Evolutionary conservation across 2,797 vertebrate genomes (phyloP), one percentile per base, ranked within the genome.

Genomic region (Geotrypetes seraphini): DNA sequence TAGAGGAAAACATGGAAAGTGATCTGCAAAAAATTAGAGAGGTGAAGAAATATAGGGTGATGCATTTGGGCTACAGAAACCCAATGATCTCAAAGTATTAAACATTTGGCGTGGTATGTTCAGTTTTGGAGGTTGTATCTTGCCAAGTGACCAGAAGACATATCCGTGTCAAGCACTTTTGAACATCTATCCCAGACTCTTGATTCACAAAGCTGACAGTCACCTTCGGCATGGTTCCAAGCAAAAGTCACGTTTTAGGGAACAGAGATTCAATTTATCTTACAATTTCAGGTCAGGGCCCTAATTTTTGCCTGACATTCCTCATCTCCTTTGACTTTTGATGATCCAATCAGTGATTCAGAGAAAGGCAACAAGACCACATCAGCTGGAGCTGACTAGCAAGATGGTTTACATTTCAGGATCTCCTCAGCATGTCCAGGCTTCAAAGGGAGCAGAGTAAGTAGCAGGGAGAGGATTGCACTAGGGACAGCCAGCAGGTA

Each of bases 191-290:
- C 41, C 62, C 45, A 40, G 49, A 31, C 56, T 68, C 69, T 64
- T 80, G 76, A 85, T 83, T 72, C 71, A 75, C 66, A 71, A 49
- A 23, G 40, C 69, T 75, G 75, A 79, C 75, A 77, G 78, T 79
- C 71, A 58, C 28, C 54, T 46, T 78, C 77, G 81, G 63, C 48
- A 52, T 57, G 38, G 59, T 35, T 42, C 19, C 43, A 60, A 54
- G 63, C 39, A 72, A 63, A 43, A 53, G 56, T 55, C 53, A 64
- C 37, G 19, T 58, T 44, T 54, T 57, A 68, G 78, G 68, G 78
- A 77, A 68, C 53, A 61, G 66, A 60, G 60, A 68, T 44, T 75
- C 60, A 55, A 63, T 89, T 83, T 72, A 69, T 85, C 78, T 82
- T 46, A 18, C 57, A 17, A 60, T 60, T 65, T 58, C 69, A 64